Percentiles rank a stretch among this genome's conserved stretches.
These are phyloP conservation scores for Tangara arthus DNA, from an alignment of 2,797 vertebrate species.

Conservation along the genomic window DNA sequence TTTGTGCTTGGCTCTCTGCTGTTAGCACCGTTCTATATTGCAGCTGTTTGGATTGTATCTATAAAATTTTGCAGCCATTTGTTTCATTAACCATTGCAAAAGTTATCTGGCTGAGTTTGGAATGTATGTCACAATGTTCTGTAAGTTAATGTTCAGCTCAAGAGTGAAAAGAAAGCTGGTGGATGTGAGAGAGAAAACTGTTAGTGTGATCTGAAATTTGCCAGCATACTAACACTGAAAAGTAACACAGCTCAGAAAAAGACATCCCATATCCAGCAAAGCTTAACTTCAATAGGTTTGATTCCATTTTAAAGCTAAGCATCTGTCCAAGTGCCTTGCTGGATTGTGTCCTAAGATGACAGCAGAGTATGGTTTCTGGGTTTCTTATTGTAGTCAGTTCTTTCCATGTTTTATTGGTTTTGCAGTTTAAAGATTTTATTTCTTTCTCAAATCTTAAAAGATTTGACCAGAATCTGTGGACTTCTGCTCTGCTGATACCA, in stretches of 20 bases:
- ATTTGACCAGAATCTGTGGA: background rate
- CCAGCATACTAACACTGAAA: background rate
- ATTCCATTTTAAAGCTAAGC: slow-evolving; percentile 33
- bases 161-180: slow-evolving; percentile 26
- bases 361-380: background rate
- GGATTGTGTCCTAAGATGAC: slow-evolving; percentile 2
- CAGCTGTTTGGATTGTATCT: background rate
- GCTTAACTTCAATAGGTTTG: slow-evolving; percentile 1
- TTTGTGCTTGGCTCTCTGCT: background rate
- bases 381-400: background rate
- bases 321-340: slow-evolving; percentile 56
- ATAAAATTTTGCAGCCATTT: background rate
- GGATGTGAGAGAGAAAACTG: slow-evolving; percentile 15
- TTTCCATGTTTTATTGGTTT: background rate
- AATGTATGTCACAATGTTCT: background rate
- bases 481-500: background rate
- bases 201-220: slow-evolving; percentile 17
- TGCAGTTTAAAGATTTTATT: background rate
- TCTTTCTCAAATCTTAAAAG: background rate
- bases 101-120: slow-evolving; percentile 16
- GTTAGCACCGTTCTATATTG: background rate
- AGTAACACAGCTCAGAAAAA: slow-evolving; percentile 1
- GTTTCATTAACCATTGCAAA: background rate
- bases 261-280: slow-evolving; percentile 49
- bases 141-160: background rate